Evolutionary conservation across 2,888 invertebrate genomes (phyloP).

Genomic region (Scelioninae gen. 2): DNA sequence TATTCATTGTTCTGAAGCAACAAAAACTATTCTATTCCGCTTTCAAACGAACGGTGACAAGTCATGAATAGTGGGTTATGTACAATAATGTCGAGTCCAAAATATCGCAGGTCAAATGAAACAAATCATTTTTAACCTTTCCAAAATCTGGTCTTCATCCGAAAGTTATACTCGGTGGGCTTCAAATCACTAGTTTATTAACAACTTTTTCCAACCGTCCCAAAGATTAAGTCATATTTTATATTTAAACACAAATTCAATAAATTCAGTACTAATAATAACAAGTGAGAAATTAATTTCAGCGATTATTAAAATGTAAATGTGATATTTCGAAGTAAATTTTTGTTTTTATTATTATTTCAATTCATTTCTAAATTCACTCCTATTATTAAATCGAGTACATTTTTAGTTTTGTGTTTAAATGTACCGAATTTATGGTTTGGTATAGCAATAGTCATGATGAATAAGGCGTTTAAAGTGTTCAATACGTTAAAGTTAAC

Average conservation of each 20-base stretch:
- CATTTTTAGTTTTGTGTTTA: too few species aligned
- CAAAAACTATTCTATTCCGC: constrained; percentile 38
- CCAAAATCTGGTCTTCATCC: constrained; percentile 26
- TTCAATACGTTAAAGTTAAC: neutral
- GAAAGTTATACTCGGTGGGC: constrained; percentile 25
- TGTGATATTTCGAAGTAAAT: too few species aligned
- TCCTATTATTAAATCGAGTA: too few species aligned
- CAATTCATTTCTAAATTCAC: too few species aligned
- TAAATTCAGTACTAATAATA: too few species aligned
- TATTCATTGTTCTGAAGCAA: constrained; percentile 41
- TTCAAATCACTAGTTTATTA: constrained; percentile 19
- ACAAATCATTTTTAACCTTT: constrained; percentile 43
- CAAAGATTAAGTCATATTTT: too few species aligned
- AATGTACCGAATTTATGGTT: neutral
- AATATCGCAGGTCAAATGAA: constrained; percentile 44
- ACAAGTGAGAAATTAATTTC: too few species aligned
- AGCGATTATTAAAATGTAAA: too few species aligned
- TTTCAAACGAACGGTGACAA: constrained; percentile 43
- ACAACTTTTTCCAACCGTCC: constrained; percentile 4
- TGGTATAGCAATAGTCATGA: neutral
- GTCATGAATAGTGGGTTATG: constrained; percentile 49
- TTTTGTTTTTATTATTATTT: too few species aligned
- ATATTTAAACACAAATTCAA: too few species aligned
- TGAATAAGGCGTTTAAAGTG: neutral
- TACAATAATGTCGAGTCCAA: constrained; percentile 47